phyloP scores from a whole-genome alignment of 2,888 invertebrate species.

The Congeria kusceri region DNA sequence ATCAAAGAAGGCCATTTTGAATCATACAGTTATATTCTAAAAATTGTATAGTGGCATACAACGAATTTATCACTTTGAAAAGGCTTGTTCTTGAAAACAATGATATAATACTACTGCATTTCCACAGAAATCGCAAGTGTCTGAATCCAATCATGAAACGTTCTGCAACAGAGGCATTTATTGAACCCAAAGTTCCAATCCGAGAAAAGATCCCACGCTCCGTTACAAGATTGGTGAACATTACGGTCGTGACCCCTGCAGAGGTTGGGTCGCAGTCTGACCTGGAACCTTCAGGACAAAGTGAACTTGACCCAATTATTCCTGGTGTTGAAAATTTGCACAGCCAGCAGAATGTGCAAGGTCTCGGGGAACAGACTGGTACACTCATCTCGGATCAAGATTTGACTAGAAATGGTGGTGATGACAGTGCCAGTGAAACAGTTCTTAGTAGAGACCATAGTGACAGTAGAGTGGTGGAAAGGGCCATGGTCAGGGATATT shows the following conservation, averaged over 20 bases:
- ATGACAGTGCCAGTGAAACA: neutral
- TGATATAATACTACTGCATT: neutral
- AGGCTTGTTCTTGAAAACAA: neutral
- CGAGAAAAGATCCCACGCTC: constrained; percentile 8
- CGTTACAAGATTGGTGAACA: neutral
- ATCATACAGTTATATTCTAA: neutral
- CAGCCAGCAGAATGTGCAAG: neutral
- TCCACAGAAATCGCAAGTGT: constrained; percentile 72
- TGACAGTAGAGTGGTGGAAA: neutral
- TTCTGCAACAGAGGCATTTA: constrained; percentile 71
- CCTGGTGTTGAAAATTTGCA: constrained; percentile 27
- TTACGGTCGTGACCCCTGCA: neutral
- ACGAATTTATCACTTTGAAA: constrained; percentile 1
- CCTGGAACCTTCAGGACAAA: neutral
- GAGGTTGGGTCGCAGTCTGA: constrained; percentile 9
- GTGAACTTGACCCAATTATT: constrained; percentile 28
- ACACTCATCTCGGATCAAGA: constrained; percentile 41
- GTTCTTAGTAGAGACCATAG: neutral
- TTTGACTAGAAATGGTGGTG: neutral
- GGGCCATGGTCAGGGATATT: neutral
- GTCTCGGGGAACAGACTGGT: constrained; percentile 41
- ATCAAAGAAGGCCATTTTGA: too few species aligned
- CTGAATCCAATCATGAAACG: constrained; percentile 68
- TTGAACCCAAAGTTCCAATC: constrained; percentile 57
- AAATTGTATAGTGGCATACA: neutral